phyloP scores from a whole-genome alignment of 2,797 vertebrate species.

The Sebastes oblongus region DNA sequence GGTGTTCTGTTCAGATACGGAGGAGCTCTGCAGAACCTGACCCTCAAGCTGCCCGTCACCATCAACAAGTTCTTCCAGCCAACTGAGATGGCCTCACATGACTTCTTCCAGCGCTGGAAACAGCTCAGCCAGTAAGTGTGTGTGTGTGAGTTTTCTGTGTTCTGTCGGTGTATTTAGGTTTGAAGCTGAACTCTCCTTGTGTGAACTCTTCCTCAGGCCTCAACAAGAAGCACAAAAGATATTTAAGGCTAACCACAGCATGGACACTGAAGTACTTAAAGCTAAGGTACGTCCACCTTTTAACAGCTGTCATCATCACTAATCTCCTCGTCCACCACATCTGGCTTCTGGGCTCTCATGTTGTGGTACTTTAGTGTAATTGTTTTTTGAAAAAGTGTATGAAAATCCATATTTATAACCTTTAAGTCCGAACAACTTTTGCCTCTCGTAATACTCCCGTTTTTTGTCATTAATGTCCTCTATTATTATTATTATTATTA shows the following conservation, averaged over 20 bases:
- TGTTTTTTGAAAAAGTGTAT: background rate
- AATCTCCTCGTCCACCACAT: too few relatives aligned
- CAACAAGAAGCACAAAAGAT: slow-evolving; percentile 95
- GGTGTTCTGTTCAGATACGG: slow-evolving; percentile 82
- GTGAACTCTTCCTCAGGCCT: slow-evolving; percentile 76
- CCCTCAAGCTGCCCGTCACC: slow-evolving; percentile 90
- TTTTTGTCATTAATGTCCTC: background rate
- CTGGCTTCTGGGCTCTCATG: too few relatives aligned
- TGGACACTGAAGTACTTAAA: slow-evolving; percentile 93
- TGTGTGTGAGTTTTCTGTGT: background rate
- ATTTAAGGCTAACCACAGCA: slow-evolving; percentile 91
- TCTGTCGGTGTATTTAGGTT: background rate
- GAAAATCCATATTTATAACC: background rate
- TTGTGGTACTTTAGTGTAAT: background rate
- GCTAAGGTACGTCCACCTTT: slow-evolving; percentile 83
- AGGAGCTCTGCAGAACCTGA: slow-evolving; percentile 89
- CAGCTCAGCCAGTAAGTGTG: slow-evolving; percentile 90
- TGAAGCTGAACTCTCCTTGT: background rate
- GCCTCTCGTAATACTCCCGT: background rate
- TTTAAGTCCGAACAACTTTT: background rate
- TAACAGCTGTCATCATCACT: background rate
- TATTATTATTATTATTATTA: too few relatives aligned
- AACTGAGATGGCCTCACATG: slow-evolving; percentile 91
- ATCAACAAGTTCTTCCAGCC: slow-evolving; percentile 97
- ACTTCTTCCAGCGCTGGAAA: slow-evolving; percentile 96